Evolutionary conservation across 1,140 invertebrate species (phyloP).

Genomic region (Trichonephila clavipes): DNA sequence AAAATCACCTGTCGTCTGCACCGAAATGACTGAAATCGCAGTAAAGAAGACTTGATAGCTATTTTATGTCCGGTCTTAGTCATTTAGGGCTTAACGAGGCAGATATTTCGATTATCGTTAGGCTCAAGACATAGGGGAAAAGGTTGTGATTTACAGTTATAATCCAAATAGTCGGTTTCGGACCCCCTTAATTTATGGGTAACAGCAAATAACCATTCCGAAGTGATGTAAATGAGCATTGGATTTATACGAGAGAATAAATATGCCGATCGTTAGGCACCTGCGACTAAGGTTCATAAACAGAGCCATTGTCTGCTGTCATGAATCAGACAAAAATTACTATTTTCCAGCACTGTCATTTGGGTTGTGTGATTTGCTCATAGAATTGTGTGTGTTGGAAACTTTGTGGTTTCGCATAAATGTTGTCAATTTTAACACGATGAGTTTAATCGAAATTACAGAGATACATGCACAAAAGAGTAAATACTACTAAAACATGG

Average conservation of each 20-base stretch:
- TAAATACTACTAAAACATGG: too few species aligned
- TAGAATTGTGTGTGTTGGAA: background rate
- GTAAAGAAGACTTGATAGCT: too few species aligned
- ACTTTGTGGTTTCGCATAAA: too few species aligned
- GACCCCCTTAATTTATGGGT: conserved; percentile 36
- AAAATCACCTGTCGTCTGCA: too few species aligned
- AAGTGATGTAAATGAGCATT: conserved; percentile 19
- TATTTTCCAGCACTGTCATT: background rate
- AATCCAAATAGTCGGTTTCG: background rate
- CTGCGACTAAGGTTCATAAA: background rate
- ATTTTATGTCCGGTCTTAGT: too few species aligned
- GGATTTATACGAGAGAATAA: conserved; percentile 12
- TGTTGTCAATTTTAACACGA: too few species aligned
- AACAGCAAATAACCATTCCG: conserved; percentile 30
- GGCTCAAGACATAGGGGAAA: background rate
- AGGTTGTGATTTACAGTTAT: conserved; percentile 15
- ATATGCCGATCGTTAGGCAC: conserved; percentile 11
- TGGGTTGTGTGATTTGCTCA: background rate
- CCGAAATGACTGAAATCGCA: too few species aligned
- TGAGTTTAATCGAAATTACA: too few species aligned
- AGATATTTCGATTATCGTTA: conserved; percentile 8
- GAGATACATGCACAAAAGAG: too few species aligned
- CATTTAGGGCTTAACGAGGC: background rate
- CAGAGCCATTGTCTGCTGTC: background rate
- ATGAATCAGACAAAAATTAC: background rate